phyloP scores from a whole-genome alignment of 2,113 vertebrate species.

The Guaruba guarouba region DNA sequence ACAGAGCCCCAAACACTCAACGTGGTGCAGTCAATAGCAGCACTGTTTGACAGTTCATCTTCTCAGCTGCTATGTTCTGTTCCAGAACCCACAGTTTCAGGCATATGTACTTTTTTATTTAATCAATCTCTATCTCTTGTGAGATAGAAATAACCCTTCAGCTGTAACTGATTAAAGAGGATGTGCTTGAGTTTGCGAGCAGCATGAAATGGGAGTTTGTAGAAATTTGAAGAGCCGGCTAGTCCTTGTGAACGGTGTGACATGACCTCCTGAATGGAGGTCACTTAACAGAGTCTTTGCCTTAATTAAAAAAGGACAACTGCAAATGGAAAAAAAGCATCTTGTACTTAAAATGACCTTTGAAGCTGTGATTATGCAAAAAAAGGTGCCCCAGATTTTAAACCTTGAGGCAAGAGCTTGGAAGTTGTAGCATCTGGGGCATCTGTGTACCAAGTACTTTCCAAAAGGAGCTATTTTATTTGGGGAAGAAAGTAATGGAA shows the following conservation, averaged over 20 bases:
- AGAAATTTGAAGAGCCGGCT: not conserved
- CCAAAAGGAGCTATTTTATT: not conserved
- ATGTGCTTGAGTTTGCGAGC: conserved; percentile 10
- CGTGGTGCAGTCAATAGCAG: not conserved
- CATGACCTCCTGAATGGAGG: not conserved
- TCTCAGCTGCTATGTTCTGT: not conserved
- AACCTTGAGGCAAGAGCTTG: not conserved
- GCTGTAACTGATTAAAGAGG: conserved; percentile 32
- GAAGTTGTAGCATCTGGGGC: not conserved
- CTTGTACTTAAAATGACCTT: not conserved
- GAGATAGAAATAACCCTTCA: conserved; percentile 42
- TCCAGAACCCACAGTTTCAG: conserved; percentile 18
- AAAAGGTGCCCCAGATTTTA: not conserved
- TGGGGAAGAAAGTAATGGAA: not conserved
- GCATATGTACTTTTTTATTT: not conserved
- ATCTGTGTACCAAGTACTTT: not conserved
- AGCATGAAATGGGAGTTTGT: not conserved
- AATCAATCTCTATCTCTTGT: not conserved
- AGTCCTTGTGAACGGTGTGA: not conserved
- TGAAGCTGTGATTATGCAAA: not conserved
- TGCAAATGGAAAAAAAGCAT: not conserved
- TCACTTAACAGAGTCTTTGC: not conserved
- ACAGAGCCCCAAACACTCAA: not conserved
- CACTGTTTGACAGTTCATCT: not conserved
- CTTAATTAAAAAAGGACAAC: not conserved